These are phyloP conservation scores for Bruchidius siliquastri DNA, from an alignment of 2,888 invertebrate species.

Conservation along the genomic window DNA sequence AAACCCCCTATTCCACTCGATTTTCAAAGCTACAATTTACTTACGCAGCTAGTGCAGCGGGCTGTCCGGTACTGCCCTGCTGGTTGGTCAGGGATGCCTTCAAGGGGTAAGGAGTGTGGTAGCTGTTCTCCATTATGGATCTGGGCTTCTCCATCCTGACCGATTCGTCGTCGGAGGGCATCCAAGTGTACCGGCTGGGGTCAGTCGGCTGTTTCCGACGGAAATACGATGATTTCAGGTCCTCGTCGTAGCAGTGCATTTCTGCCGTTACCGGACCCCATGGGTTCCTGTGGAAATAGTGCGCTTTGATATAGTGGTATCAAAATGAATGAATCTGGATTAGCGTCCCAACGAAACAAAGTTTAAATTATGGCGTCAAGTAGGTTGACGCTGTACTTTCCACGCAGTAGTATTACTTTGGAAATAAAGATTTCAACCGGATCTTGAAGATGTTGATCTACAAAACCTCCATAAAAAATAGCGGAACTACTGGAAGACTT, in stretches of 20 bases:
- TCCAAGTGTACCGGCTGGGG: constrained; percentile 73
- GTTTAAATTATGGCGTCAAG: too few species aligned
- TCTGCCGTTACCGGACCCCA: constrained; percentile 58
- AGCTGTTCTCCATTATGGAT: constrained; percentile 38
- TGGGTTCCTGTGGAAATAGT: constrained; percentile 47
- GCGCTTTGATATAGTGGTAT: too few species aligned
- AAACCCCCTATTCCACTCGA: too few species aligned
- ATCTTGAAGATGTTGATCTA: too few species aligned
- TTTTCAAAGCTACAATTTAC: too few species aligned
- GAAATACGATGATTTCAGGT: constrained; percentile 76
- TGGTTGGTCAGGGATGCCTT: constrained; percentile 6
- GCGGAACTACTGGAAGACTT: too few species aligned
- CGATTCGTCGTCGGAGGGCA: constrained; percentile 71
- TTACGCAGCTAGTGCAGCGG: not conserved
- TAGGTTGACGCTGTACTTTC: too few species aligned
- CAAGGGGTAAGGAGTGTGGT: constrained; percentile 10
- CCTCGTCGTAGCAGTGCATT: constrained; percentile 63
- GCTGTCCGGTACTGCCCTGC: not conserved
- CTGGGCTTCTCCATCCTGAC: constrained; percentile 68
- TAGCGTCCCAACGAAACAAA: too few species aligned
- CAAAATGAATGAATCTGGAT: too few species aligned
- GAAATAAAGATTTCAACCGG: too few species aligned
- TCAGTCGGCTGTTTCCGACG: constrained; percentile 73
- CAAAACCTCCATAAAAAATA: too few species aligned
- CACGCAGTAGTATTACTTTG: too few species aligned